phyloP scores from a whole-genome alignment of 2,888 invertebrate genomes.

The Creontiades dilutus region DNA sequence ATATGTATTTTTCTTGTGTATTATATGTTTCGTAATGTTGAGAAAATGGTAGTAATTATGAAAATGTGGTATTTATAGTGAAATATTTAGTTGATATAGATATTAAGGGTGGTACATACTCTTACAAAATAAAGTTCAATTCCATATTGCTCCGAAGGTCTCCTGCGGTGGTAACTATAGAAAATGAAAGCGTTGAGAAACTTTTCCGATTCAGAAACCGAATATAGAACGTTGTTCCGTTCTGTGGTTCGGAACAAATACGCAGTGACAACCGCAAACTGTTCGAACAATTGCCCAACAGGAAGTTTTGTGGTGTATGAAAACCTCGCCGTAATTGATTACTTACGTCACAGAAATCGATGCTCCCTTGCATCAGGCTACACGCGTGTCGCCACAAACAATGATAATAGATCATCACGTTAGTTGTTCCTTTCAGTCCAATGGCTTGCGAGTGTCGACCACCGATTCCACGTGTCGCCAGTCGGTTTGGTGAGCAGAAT shows the following conservation, averaged over 20 bases:
- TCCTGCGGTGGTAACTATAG: too few species aligned
- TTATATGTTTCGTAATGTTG: too few species aligned
- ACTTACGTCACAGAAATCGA: conserved; percentile 18
- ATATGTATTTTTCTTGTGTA: too few species aligned
- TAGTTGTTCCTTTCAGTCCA: neutral
- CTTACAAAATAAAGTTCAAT: too few species aligned
- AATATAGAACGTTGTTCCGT: neutral
- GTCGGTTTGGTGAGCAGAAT: too few species aligned
- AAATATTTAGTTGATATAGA: too few species aligned
- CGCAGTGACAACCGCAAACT: neutral
- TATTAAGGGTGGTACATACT: too few species aligned
- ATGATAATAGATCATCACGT: neutral
- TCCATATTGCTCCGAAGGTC: too few species aligned
- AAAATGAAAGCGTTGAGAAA: neutral
- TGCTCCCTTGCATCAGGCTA: neutral
- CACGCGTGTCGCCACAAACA: neutral
- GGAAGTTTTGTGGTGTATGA: conserved; percentile 6
- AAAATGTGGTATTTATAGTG: too few species aligned
- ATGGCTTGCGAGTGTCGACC: too few species aligned
- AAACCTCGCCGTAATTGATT: neutral
- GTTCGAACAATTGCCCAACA: neutral
- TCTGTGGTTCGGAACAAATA: neutral
- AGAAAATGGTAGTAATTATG: too few species aligned
- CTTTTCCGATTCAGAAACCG: neutral
- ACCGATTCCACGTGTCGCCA: too few species aligned